Conservation (phyloP, 2,113 vertebrate species). For the Microcebus lehilahytsara region DNA sequence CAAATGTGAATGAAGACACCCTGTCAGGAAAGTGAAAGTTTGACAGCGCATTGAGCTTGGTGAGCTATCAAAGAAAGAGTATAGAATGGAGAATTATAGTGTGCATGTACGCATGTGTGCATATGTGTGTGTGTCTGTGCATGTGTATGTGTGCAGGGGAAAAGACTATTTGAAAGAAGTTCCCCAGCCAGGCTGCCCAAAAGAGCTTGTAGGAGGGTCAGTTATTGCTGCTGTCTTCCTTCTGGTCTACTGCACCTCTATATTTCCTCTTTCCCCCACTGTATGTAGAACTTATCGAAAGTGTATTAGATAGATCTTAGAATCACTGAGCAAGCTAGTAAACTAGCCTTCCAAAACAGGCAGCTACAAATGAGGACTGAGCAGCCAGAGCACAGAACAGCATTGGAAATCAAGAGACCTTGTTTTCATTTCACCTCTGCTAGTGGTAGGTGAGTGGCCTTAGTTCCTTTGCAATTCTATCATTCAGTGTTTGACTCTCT, state of each 20-base stretch:
- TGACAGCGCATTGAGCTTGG: not conserved
- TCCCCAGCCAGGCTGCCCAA: not conserved
- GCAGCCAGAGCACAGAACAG: not conserved
- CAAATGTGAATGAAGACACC: not conserved
- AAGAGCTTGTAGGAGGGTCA: not conserved
- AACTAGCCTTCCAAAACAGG: not conserved
- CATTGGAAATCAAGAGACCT: not conserved
- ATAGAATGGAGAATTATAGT: not conserved
- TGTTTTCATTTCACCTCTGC: not conserved
- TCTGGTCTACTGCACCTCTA: not conserved
- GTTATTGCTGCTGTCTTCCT: not conserved
- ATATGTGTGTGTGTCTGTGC: not conserved
- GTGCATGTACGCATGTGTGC: not conserved
- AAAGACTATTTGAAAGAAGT: not conserved
- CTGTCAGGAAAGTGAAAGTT: not conserved
- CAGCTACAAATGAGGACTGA: not conserved
- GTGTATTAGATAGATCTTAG: not conserved
- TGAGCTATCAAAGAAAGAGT: not conserved
- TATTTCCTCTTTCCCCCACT: not conserved
- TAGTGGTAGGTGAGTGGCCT: not conserved
- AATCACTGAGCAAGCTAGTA: not conserved
- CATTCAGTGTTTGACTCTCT: not conserved
- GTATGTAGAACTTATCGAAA: not conserved
- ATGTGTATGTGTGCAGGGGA: not conserved
- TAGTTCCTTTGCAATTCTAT: not conserved